Evolutionary conservation across 2,888 invertebrate species (phyloP).

Genomic region (Pherbina coryleti): DNA sequence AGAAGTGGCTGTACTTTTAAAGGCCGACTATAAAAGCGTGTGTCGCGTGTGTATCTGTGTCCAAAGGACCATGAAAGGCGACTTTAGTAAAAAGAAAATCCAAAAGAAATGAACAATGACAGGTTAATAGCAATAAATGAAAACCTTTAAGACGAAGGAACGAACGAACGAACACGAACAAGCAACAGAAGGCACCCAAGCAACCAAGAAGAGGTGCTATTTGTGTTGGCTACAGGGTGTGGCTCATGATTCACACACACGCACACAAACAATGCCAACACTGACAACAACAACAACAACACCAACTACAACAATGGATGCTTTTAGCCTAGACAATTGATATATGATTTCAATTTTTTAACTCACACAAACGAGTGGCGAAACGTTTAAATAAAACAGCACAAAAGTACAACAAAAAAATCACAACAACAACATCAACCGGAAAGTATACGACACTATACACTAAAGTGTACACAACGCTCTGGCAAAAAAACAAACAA

Average conservation of each 20-base stretch:
- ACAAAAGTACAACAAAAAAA: constrained; percentile 31
- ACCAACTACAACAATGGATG: constrained; percentile 48
- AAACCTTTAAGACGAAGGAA: constrained; percentile 60
- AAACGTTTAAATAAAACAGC: constrained; percentile 39
- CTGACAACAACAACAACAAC: constrained; percentile 26
- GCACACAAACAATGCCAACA: constrained; percentile 9
- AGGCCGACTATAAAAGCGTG: neutral
- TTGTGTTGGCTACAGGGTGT: neutral
- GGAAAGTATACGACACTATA: constrained; percentile 19
- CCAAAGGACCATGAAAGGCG: constrained; percentile 7
- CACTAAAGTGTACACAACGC: neutral
- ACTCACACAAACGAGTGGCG: constrained; percentile 52
- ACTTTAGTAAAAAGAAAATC: neutral
- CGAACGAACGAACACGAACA: constrained; percentile 25
- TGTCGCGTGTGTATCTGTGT: neutral
- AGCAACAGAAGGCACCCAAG: neutral
- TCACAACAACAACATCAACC: constrained; percentile 17
- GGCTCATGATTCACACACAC: constrained; percentile 30
- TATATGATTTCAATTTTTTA: constrained; percentile 65
- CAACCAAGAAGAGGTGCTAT: too few relatives aligned
- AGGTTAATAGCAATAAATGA: constrained; percentile 68
- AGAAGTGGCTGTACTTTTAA: constrained; percentile 10
- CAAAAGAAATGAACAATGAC: constrained; percentile 67
- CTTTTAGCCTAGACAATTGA: constrained; percentile 62
- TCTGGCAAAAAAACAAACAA: neutral